Conservation (phyloP, 1,140 invertebrate genomes). For the Bombus waltoni region DNA sequence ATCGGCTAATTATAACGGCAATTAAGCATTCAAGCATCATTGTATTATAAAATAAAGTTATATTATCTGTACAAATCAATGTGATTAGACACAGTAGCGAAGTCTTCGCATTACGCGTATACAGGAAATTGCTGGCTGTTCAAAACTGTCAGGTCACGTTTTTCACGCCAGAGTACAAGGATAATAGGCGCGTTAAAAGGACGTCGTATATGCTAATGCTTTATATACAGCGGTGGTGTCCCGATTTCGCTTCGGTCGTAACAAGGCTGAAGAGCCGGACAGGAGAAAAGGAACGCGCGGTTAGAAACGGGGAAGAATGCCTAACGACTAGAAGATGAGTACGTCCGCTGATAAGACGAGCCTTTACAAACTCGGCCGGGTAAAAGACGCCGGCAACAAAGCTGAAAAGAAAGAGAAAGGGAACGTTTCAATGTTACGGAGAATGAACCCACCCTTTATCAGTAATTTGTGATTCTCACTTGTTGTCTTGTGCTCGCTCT, state of each 20-base stretch:
- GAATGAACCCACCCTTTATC: constrained; percentile 57
- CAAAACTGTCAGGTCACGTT: not conserved
- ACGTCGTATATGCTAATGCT: not conserved
- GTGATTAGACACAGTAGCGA: not conserved
- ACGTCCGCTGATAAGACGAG: constrained; percentile 65
- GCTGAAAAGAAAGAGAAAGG: constrained; percentile 44
- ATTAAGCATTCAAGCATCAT: not conserved
- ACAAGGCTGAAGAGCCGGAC: not conserved
- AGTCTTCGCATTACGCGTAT: not conserved
- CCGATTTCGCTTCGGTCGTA: not conserved
- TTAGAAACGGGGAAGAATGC: constrained; percentile 60
- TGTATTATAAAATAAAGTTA: not conserved
- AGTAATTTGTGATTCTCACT: constrained; percentile 70
- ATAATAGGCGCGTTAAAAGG: not conserved
- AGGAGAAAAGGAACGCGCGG: constrained; percentile 22
- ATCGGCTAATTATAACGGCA: not conserved
- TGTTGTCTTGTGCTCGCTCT: not conserved
- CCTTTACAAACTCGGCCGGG: constrained; percentile 51
- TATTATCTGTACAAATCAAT: not conserved
- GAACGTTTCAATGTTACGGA: not conserved
- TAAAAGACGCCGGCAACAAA: constrained; percentile 50
- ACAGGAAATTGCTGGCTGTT: too few relatives aligned
- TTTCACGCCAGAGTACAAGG: not conserved
- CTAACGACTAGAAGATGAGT: constrained; percentile 72
- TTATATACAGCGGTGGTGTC: not conserved